Conservation (phyloP, 30 jellyfish, hydroid and myxozoan genomes). For the Aurelia aurita region DNA sequence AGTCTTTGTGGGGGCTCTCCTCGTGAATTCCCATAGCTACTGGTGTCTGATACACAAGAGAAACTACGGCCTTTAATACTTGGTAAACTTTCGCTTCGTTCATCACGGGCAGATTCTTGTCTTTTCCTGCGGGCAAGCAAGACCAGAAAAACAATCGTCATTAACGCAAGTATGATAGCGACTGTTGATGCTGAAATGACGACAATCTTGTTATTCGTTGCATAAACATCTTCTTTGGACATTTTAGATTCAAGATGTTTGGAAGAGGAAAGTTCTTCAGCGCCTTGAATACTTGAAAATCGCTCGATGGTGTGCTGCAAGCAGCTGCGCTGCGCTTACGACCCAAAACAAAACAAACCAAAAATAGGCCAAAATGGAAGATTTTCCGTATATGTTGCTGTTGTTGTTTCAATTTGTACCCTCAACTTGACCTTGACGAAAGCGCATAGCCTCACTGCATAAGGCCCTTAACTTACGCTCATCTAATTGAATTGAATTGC, state of each 20-base stretch:
- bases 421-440: neutral
- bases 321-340: too few species aligned
- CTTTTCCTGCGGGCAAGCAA: conserved; percentile 18
- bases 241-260: neutral
- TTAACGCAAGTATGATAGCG: neutral
- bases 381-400: neutral
- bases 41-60: neutral
- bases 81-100: neutral
- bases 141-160: conserved; percentile 34
- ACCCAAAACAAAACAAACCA: too few species aligned
- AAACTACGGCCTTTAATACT: neutral
- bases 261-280: too few species aligned
- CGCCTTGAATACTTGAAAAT: too few species aligned
- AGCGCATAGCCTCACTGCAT: too few species aligned
- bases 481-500: too few species aligned
- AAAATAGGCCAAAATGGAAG: too few species aligned
- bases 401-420: neutral
- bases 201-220: conserved; percentile 28
- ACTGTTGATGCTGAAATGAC: conserved; percentile 39
- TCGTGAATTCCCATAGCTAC: neutral
- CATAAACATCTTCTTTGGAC: conserved; percentile 29
- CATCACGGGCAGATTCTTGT: neutral
- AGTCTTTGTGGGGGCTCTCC: conserved; percentile 1
- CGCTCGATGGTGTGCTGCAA: too few species aligned
- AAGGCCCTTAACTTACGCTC: too few species aligned